Base-by-base conservation (phyloP, 2,888 invertebrate genomes). In the Trilocha varians region DNA sequence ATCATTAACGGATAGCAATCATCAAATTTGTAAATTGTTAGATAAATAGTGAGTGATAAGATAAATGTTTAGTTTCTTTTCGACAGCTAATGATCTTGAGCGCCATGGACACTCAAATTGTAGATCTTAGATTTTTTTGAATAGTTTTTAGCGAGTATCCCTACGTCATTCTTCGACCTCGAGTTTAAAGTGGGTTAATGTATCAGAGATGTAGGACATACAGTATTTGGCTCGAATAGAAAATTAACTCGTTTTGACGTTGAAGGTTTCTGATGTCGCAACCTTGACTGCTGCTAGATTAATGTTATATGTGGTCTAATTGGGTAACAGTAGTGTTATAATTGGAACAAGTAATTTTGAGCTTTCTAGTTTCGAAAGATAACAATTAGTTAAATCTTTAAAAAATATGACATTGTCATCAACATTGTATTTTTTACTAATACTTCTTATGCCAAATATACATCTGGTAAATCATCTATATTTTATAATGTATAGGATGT, bases 101-200 rank as follows among this genome's bases (percentile, higher is more conserved):
- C n/a, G n/a, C n/a, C n/a, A n/a, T n/a, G n/a, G n/a, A n/a, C n/a
- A n/a, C n/a, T n/a, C n/a, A n/a, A n/a, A n/a, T n/a, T n/a, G n/a
- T n/a, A 25, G 25, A 25, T 4, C 2, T 25, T 4, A 11, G 2
- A 16, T 38, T 32, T 38, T 38, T 38, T 38, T 38, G 25, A 32
- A 32, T 32, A 25, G 38, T 32, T 38, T 38, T 38, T 32, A 32
- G 38, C 32, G 32, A 32, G 15, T 62, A 63, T 65, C 57, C 57
- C 56, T 59, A 57, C 69, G 66, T 66, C 68, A 61, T 16, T 69
- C 60, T 57, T 51, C 57, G 70, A 60, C 74, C 75, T 76, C 70
- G 65, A 60, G 52, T 66, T 64, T 60, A 66, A 82, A 78, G 68
- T 80, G 63, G 78, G 79, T 78, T 80, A 82, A 83, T 77, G 76